Conservation (phyloP, 1,140 invertebrate species). For the Scaptomyza hsui region DNA sequence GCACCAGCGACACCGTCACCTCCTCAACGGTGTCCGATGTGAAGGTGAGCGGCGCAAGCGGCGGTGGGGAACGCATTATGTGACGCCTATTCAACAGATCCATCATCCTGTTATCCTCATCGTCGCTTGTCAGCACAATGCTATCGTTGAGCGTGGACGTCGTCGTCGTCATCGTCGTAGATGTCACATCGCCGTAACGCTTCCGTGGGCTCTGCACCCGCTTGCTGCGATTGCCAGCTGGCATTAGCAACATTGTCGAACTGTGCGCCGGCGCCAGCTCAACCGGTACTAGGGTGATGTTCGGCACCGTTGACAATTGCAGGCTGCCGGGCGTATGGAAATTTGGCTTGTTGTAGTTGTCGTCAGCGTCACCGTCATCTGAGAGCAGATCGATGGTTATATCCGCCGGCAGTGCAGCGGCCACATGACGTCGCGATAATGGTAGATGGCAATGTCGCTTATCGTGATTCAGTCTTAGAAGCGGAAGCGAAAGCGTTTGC, state of each 20-base stretch:
- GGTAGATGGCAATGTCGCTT: slow-evolving; percentile 20
- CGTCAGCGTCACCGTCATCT: slow-evolving; percentile 47
- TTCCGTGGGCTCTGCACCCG: slow-evolving; percentile 3
- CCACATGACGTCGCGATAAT: slow-evolving; percentile 45
- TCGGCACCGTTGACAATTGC: slow-evolving; percentile 37
- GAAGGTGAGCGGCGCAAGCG: slow-evolving; percentile 58
- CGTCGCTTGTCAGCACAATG: slow-evolving; percentile 76
- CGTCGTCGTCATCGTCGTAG: slow-evolving; percentile 12
- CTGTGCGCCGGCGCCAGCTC: slow-evolving; percentile 37
- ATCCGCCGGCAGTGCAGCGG: slow-evolving; percentile 48
- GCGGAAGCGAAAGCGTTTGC: slow-evolving; percentile 30
- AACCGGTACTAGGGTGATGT: slow-evolving; percentile 55
- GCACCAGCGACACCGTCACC: slow-evolving; percentile 76
- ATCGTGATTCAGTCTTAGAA: slow-evolving; percentile 66
- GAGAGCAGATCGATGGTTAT: slow-evolving; percentile 79
- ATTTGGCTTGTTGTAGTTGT: not conserved
- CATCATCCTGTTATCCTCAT: slow-evolving; percentile 37
- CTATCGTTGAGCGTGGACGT: slow-evolving; percentile 45
- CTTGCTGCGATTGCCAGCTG: not conserved
- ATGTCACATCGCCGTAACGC: slow-evolving; percentile 17
- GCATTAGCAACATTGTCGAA: slow-evolving; percentile 33
- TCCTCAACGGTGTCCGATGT: slow-evolving; percentile 63
- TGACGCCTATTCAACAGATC: slow-evolving; percentile 4
- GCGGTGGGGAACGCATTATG: slow-evolving; percentile 56
- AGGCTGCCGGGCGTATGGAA: slow-evolving; percentile 3